Base-by-base conservation (phyloP, 2,888 invertebrate genomes). In the Caenorhabditis doughertyi region DNA sequence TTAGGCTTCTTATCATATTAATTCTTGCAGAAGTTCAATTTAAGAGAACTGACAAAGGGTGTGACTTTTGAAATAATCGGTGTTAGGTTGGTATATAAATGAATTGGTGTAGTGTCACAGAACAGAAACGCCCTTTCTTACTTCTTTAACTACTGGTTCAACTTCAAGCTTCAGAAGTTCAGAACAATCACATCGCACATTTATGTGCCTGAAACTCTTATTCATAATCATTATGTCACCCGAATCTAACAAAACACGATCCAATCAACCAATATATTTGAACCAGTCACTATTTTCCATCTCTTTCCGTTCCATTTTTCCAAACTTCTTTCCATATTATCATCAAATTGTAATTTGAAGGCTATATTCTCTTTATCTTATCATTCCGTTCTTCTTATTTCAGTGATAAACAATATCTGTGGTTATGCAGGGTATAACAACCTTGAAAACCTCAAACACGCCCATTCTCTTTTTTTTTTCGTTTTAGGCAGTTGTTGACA, bases 391-490 rank as follows among this genome's bases (percentile, higher is more conserved):
- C 35, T 42, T 56, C 27, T 21, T 16, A 16, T 53, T 29, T 64
- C 21, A 7, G 49, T 70, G 77, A 77, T 77, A 77, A 77, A 77
- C 77, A 77, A 77, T 77, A 68, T 68, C 68, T 77, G 60, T 23
- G 60, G 25, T 9, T 25, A 44, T 62, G 51, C 29, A 23, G 68
- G 58, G 42, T 60, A 53, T 77, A 68, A 74, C 65, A 74, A 42
- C 77, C 77, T 77, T 77, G 77, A 77, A 65, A 51, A 25, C 29
- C 53, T 32, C 21, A 21, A 23, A 51, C 60, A 47, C 60, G 60
- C 42, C 53, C 65, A 51, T 35, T 32, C 51, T 32, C 13, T 27
- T 44, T n/a, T 21, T 35, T 60, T 47, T 18, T 4, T 47, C 44
- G 18, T 7, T 35, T 35, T 35, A 11, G n/a, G n/a, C n/a, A n/a